These are phyloP conservation scores for Heterotis niloticus DNA, from an alignment of 2,113 vertebrate genomes.

Conservation along the genomic window DNA sequence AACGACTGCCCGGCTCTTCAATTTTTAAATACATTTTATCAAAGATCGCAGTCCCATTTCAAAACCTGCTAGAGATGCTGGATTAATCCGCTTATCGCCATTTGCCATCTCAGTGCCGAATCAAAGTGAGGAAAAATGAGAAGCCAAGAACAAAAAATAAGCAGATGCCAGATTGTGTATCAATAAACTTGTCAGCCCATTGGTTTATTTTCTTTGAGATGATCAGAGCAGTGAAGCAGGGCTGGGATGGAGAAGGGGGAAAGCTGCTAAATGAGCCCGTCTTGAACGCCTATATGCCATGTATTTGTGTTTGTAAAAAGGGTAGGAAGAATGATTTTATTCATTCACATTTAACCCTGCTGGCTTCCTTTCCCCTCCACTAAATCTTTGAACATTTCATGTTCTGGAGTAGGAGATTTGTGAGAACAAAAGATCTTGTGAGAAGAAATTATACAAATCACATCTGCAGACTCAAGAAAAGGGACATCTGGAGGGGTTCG, in stretches of 20 bases:
- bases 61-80: not conserved
- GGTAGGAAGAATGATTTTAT: not conserved
- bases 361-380: not conserved
- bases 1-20: not conserved
- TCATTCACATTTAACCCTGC: not conserved
- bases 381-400: not conserved
- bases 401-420: not conserved
- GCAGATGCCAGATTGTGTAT: conserved; percentile 50
- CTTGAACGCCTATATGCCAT: not conserved
- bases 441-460: conserved; percentile 21
- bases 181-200: conserved; percentile 44
- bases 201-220: conserved; percentile 39
- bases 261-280: not conserved
- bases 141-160: not conserved
- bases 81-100: not conserved
- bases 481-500: not conserved
- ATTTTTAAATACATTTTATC: not conserved
- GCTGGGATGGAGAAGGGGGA: not conserved
- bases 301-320: conserved; percentile 9
- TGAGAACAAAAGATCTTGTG: not conserved
- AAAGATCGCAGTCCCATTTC: conserved; percentile 11
- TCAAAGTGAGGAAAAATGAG: not conserved
- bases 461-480: conserved; percentile 4
- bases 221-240: conserved; percentile 31
- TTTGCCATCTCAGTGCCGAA: not conserved